These are phyloP conservation scores for Vanessa atalanta DNA, from an alignment of 1,140 invertebrate genomes.

Conservation along the genomic window DNA sequence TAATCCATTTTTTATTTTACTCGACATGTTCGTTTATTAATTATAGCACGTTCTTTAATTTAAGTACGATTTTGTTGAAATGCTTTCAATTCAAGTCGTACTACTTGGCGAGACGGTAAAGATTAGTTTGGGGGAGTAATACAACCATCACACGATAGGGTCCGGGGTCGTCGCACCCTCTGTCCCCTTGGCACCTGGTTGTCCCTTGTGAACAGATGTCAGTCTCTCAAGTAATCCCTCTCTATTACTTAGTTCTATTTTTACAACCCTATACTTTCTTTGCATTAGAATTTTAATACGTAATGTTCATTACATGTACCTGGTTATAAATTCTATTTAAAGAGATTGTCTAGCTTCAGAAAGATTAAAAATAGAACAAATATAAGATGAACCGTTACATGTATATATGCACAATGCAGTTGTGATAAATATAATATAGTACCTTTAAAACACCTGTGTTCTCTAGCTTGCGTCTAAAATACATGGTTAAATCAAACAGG, in stretches of 20 bases:
- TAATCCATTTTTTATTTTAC: too few species aligned
- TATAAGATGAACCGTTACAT: not conserved
- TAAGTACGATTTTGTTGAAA: not conserved
- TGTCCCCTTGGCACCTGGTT: constrained; percentile 69
- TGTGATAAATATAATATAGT: constrained; percentile 15
- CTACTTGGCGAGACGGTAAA: constrained; percentile 26
- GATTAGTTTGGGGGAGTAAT: constrained; percentile 35
- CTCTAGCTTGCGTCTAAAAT: constrained; percentile 40
- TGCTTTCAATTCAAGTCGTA: constrained; percentile 23
- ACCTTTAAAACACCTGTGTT: constrained; percentile 41
- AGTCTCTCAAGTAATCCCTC: constrained; percentile 56
- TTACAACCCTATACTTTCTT: constrained; percentile 34
- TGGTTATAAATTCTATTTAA: not conserved
- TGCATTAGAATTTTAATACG: not conserved
- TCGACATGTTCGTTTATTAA: not conserved
- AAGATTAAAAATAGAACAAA: not conserved
- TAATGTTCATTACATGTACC: not conserved
- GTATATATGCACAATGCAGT: not conserved
- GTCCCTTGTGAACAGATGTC: constrained; percentile 69
- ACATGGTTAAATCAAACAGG: constrained; percentile 54
- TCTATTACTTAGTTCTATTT: constrained; percentile 39
- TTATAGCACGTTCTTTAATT: not conserved
- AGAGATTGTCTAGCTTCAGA: too few species aligned
- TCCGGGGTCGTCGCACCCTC: constrained; percentile 73
- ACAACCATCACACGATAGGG: constrained; percentile 44